phyloP scores from a whole-genome alignment of 2,113 vertebrate species.

The Engraulis encrasicolus region DNA sequence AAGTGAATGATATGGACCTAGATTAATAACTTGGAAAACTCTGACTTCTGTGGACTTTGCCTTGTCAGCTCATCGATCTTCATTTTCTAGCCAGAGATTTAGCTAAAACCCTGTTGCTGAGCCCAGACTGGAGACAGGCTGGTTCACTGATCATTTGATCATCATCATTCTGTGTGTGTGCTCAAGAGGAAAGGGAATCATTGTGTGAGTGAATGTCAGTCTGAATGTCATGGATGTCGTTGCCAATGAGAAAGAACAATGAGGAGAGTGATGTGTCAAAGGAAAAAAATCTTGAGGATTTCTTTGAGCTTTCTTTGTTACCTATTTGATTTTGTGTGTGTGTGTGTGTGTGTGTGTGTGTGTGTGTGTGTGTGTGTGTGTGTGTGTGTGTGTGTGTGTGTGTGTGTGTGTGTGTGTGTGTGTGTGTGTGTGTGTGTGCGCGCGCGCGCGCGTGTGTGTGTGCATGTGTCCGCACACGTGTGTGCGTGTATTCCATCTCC shows the following conservation, averaged over 20 bases:
- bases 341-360: not conserved
- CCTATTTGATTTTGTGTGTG: not conserved
- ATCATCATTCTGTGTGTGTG: not conserved
- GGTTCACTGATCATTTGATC: not conserved
- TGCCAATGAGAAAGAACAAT: not conserved
- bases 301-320: not conserved
- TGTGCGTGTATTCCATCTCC: not conserved
- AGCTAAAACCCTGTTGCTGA: not conserved
- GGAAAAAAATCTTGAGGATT: not conserved
- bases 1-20: conserved; percentile 8
- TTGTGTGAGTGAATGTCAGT: not conserved
- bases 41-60: too few relatives aligned
- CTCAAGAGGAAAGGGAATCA: not conserved
- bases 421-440: conserved; percentile 11
- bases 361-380: conserved; percentile 1
- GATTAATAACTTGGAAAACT: too few relatives aligned
- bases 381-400: not conserved
- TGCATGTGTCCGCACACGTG: too few relatives aligned
- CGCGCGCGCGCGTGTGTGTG: too few relatives aligned
- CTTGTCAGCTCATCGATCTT: not conserved
- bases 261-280: not conserved
- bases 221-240: not conserved
- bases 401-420: not conserved
- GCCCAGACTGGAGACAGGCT: not conserved
- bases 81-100: not conserved